These are phyloP conservation scores for Cardiocondyla obscurior DNA, from an alignment of 1,140 invertebrate genomes.

Conservation along the genomic window DNA sequence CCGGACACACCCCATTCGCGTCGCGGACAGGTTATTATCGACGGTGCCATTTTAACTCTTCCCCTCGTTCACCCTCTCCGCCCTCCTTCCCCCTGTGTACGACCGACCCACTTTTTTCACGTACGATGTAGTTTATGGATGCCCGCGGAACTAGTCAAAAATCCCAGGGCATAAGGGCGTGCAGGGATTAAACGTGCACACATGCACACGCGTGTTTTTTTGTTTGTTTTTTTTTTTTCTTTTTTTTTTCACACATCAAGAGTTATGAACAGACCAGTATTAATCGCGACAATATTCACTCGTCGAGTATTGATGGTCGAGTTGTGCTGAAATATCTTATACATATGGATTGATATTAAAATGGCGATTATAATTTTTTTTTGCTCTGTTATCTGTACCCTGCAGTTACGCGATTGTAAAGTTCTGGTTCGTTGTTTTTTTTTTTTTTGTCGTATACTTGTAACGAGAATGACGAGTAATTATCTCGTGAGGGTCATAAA, in stretches of 20 bases:
- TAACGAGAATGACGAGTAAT: neutral
- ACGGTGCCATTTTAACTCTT: conserved; percentile 36
- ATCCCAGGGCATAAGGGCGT: neutral
- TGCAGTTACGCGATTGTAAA: neutral
- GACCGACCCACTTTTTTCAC: conserved; percentile 41
- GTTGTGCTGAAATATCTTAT: neutral
- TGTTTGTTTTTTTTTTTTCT: neutral
- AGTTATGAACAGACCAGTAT: neutral
- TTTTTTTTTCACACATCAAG: neutral
- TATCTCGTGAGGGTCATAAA: neutral
- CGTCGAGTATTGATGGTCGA: neutral
- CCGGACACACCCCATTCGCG: conserved; percentile 45
- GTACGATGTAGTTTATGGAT: conserved; percentile 8
- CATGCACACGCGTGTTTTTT: neutral
- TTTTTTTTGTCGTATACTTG: too few species aligned
- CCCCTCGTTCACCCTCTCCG: neutral
- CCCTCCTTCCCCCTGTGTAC: neutral
- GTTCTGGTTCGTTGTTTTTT: neutral
- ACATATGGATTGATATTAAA: neutral
- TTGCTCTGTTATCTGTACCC: neutral
- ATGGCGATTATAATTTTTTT: neutral
- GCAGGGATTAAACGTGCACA: neutral
- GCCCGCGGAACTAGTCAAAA: conserved; percentile 7
- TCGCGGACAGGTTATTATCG: conserved; percentile 48
- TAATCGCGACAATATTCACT: neutral